Conservation (phyloP, 2,797 vertebrate genomes). For the Phaenicophaeus curvirostris region DNA sequence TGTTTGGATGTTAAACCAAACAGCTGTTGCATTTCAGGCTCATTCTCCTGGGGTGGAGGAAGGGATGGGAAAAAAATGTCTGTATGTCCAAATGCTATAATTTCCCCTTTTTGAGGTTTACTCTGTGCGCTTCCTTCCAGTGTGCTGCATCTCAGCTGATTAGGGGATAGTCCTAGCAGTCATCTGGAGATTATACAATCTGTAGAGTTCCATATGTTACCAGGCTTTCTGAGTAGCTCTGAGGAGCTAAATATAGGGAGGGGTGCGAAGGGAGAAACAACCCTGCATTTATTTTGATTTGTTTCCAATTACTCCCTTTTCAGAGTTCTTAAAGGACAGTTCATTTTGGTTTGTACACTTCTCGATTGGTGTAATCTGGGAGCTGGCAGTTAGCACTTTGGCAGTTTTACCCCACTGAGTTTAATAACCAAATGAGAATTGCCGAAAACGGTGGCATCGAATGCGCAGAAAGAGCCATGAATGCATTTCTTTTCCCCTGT, state of each 20-base stretch:
- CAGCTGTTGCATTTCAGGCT: slow-evolving; percentile 46
- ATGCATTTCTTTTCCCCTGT: slow-evolving; percentile 18
- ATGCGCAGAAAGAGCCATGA: background rate
- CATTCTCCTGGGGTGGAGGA: background rate
- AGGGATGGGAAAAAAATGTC: background rate
- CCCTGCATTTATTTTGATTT: background rate
- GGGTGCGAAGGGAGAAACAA: background rate
- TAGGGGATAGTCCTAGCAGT: background rate
- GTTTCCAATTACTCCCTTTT: slow-evolving; percentile 12
- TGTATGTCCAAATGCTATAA: rapidly evolving
- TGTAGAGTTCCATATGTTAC: background rate
- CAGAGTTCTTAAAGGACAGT: slow-evolving; percentile 25
- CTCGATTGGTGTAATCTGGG: slow-evolving; percentile 18
- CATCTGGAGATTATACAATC: background rate
- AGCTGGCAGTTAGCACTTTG: slow-evolving; percentile 52
- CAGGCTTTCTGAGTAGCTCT: background rate
- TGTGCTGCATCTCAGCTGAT: background rate
- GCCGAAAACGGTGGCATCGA: background rate
- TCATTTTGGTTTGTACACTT: slow-evolving; percentile 42
- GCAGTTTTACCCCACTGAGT: slow-evolving; percentile 56
- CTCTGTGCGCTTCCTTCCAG: background rate
- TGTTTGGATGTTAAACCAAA: slow-evolving; percentile 23
- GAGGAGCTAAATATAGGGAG: background rate
- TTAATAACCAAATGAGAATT: slow-evolving; percentile 12
- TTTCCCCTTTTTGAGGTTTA: background rate